phyloP scores from a whole-genome alignment of 2,113 vertebrate species.

The Grallaria varia region DNA sequence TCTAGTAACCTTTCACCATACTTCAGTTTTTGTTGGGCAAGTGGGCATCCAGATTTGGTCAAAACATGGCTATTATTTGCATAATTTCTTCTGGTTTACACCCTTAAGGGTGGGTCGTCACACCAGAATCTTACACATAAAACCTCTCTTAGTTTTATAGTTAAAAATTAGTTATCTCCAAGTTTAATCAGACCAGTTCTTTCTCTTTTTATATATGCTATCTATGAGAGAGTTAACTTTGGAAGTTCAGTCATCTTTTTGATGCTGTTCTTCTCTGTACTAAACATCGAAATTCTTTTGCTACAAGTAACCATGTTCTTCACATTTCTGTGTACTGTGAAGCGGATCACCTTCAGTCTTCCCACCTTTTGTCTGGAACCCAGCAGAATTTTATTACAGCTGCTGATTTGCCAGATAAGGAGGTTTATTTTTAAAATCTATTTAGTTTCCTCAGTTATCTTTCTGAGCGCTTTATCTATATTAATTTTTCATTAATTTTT shows the following conservation, averaged over 20 bases:
- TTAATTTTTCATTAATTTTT: neutral
- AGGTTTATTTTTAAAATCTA: neutral
- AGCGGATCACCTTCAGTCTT: neutral
- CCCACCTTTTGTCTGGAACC: neutral
- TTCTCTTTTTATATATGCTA: neutral
- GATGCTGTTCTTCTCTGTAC: neutral
- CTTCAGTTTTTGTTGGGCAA: neutral
- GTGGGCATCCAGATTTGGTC: neutral
- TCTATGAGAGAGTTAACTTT: neutral
- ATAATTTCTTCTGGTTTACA: neutral
- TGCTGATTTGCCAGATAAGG: neutral
- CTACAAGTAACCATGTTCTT: neutral
- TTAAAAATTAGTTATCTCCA: neutral
- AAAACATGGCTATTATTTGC: neutral
- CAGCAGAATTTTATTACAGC: neutral
- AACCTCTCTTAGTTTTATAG: neutral
- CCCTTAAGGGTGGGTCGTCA: too few relatives aligned
- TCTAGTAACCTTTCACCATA: neutral
- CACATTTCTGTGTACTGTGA: neutral
- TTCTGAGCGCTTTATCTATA: neutral
- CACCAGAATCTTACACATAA: neutral
- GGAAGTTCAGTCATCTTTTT: neutral
- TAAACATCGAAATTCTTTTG: neutral
- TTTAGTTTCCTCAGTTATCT: neutral
- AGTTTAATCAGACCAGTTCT: neutral